Conservation (phyloP, 2,113 vertebrate genomes). For the Halcyon senegalensis region DNA sequence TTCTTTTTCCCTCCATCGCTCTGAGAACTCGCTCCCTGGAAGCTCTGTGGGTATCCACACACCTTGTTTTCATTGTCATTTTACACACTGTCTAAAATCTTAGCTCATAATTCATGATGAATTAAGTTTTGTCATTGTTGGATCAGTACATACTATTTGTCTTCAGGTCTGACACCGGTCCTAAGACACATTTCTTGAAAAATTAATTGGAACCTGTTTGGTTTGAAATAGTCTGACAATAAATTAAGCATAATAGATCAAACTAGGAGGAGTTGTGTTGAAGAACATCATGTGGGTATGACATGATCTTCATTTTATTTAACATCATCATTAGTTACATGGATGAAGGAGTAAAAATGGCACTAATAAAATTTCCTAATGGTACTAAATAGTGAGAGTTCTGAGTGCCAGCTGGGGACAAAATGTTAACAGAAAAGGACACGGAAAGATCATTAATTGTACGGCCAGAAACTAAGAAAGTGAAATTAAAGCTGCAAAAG, state of each 20-base stretch:
- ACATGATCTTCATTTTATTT: conserved; percentile 25
- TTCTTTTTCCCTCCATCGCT: not conserved
- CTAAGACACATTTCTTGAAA: not conserved
- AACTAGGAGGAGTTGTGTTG: not conserved
- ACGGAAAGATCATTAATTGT: conserved; percentile 6
- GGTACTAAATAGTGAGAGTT: conserved; percentile 14
- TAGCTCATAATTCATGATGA: not conserved
- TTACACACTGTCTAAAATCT: not conserved
- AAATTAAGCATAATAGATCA: conserved; percentile 4
- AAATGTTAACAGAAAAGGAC: conserved; percentile 28
- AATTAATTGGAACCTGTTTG: not conserved
- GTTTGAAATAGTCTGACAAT: not conserved
- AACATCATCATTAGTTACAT: not conserved
- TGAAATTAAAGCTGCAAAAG: not conserved
- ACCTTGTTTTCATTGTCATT: not conserved
- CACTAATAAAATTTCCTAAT: not conserved
- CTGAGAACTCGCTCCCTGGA: not conserved
- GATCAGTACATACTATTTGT: not conserved
- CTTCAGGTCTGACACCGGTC: not conserved
- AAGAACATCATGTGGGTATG: not conserved
- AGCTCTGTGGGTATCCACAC: not conserved
- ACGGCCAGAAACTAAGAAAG: not conserved
- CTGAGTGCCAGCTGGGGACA: not conserved
- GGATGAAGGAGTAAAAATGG: conserved; percentile 3
- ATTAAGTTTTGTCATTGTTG: not conserved